Conservation (phyloP, 2,797 vertebrate genomes). For the Anomalospiza imberbis region DNA sequence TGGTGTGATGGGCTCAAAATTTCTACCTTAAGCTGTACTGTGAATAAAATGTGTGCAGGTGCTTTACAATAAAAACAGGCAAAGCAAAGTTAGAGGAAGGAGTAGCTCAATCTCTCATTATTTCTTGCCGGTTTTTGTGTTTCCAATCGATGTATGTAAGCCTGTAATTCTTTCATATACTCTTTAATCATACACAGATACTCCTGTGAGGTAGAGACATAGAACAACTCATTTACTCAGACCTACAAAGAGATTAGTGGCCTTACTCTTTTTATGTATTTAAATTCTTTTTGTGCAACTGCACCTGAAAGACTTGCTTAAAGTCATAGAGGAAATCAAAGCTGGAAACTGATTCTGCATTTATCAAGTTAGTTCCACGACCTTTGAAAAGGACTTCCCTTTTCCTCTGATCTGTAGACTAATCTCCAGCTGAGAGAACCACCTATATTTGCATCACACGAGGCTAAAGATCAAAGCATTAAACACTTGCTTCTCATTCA, state of each 20-base stretch:
- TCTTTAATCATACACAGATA: neutral
- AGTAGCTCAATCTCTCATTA: neutral
- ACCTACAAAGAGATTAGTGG: neutral
- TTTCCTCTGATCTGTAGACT: neutral
- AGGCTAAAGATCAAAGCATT: constrained; percentile 13
- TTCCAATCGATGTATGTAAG: neutral
- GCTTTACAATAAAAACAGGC: neutral
- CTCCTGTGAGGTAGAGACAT: neutral
- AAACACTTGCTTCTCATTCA: neutral
- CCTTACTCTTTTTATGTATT: neutral
- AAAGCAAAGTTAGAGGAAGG: neutral
- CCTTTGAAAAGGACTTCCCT: neutral
- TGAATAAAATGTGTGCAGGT: neutral
- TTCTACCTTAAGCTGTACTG: neutral
- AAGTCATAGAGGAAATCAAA: constrained; percentile 21
- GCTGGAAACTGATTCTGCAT: neutral
- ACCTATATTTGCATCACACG: neutral
- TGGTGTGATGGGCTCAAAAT: neutral
- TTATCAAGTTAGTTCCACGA: neutral
- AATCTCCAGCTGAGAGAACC: neutral
- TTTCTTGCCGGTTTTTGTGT: neutral
- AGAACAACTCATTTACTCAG: neutral
- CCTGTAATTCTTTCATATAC: neutral
- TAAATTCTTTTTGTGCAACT: neutral
- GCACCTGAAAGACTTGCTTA: neutral